Evolutionary conservation across 2,797 vertebrate genomes (phyloP), one percentile per base, ranked within the genome.

Genomic region (Hippoglossus hippoglossus): DNA sequence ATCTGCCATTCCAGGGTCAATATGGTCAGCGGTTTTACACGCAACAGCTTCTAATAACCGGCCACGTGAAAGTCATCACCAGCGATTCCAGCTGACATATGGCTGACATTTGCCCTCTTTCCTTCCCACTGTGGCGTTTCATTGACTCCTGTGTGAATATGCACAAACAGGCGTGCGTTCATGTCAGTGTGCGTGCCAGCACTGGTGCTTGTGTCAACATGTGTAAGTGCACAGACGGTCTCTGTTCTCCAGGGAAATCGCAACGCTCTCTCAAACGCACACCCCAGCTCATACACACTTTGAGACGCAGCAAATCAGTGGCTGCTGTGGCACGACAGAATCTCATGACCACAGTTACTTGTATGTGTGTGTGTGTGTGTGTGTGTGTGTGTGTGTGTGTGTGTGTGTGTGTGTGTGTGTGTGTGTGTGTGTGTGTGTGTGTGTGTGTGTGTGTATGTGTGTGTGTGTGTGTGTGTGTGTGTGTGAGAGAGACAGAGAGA

Each of bases 91-190:
- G 74, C 61, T 80, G 77, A 89, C 85, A 89, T 85, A 80, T 84
- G 80, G 73, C 81, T 82, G 71, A 90, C 87, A 87, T 89, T 81
- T 88, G 77, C 52, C 63, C 79, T 56, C 54, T 75, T 79, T 63
- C 68, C 58, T 63, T 83, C 75, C 68, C 21, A 44, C 79, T 66
- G 22, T 58, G 62, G 63, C 79, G 59, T 49, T 86, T 67, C 69
- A 79, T 64, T 86, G 82, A 88, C 85, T 87, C 73, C 74, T 83
- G 75, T 80, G 80, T 77, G 76, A 78, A 84, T 81, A 71, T 67
- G 68, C 79, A 82, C 73, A 77, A 63, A 70, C 55, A 68, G 69
- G 52, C 79, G 73, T 78, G 75, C 73, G 68, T 85, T 80, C n/a
- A 57, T 75, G 72, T 81, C 73, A 61, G 67, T 75, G 54, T 67